Conservation (phyloP, 2,113 vertebrate genomes). For the Pampusana beccarii region DNA sequence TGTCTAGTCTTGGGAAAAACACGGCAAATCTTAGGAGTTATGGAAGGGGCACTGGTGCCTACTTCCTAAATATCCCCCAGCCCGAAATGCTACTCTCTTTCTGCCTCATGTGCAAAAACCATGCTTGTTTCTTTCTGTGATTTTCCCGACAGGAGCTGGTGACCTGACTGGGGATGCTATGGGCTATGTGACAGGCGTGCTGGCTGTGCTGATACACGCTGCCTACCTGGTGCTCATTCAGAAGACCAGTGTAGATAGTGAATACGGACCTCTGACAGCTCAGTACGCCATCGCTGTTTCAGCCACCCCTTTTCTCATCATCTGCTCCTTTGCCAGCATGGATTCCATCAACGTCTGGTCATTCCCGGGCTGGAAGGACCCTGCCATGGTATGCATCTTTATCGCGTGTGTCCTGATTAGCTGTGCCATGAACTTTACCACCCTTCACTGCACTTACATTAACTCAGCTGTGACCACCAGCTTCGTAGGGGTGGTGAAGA, state of each 20-base stretch:
- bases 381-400: constrained; percentile 87
- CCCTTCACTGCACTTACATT: constrained; percentile 96
- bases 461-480: constrained; percentile 99
- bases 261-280: constrained; percentile 92
- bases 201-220: constrained; percentile 94
- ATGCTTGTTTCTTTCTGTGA: neutral
- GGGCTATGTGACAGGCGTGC: constrained; percentile 90
- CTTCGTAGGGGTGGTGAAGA: constrained; percentile 98
- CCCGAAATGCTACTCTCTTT: neutral
- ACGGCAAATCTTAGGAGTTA: neutral
- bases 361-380: constrained; percentile 90
- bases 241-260: constrained; percentile 89
- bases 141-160: constrained; percentile 85
- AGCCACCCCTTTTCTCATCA: constrained; percentile 88
- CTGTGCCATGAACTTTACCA: constrained; percentile 99
- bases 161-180: constrained; percentile 92
- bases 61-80: neutral
- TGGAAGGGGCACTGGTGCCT: neutral
- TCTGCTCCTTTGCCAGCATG: constrained; percentile 89
- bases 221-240: constrained; percentile 97
- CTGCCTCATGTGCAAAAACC: neutral
- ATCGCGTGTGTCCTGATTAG: constrained; percentile 87
- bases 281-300: constrained; percentile 94
- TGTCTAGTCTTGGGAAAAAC: neutral
- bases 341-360: constrained; percentile 92